Percentiles rank a stretch among this genome's conserved stretches.
Evolutionary conservation across 1,140 invertebrate species (phyloP).

Genomic region (Carposina sasakii): DNA sequence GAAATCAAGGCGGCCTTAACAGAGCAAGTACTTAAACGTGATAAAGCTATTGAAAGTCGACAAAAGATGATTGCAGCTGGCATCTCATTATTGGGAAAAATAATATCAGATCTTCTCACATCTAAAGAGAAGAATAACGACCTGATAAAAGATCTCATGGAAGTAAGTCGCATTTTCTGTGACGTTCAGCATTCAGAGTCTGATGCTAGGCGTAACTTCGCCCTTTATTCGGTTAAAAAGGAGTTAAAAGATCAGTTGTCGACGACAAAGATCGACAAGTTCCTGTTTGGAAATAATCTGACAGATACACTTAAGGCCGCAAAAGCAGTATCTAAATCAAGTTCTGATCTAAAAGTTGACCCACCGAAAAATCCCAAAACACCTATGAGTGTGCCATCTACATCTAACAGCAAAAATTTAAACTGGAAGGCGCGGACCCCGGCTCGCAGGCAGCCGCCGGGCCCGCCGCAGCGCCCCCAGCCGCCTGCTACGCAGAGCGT

Average conservation of each 20-base stretch:
- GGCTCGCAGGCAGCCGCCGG: neutral
- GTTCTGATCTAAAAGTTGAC: slow-evolving; percentile 5
- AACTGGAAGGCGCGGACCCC: slow-evolving; percentile 5
- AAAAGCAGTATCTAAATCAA: slow-evolving; percentile 4
- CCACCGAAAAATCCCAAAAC: neutral
- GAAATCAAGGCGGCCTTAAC: neutral
- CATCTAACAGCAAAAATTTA: slow-evolving; percentile 1
- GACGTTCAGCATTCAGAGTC: neutral
- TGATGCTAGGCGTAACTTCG: neutral
- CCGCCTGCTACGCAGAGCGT: neutral
- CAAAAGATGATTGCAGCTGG: neutral
- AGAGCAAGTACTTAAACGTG: neutral
- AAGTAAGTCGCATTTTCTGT: neutral
- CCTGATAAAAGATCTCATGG: neutral
- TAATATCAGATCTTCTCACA: neutral
- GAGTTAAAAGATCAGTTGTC: slow-evolving; percentile 8
- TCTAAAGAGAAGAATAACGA: neutral
- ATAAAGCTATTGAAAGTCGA: neutral
- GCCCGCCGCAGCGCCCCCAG: neutral
- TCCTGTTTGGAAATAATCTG: slow-evolving; percentile 2
- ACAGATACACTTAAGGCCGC: slow-evolving; percentile 5
- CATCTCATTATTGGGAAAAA: neutral
- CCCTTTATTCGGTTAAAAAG: slow-evolving; percentile 3
- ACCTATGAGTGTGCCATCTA: neutral
- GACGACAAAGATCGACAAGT: slow-evolving; percentile 4